These are phyloP conservation scores for Cremastobaeus sp. DNA, from an alignment of 2,888 invertebrate genomes.

Conservation along the genomic window DNA sequence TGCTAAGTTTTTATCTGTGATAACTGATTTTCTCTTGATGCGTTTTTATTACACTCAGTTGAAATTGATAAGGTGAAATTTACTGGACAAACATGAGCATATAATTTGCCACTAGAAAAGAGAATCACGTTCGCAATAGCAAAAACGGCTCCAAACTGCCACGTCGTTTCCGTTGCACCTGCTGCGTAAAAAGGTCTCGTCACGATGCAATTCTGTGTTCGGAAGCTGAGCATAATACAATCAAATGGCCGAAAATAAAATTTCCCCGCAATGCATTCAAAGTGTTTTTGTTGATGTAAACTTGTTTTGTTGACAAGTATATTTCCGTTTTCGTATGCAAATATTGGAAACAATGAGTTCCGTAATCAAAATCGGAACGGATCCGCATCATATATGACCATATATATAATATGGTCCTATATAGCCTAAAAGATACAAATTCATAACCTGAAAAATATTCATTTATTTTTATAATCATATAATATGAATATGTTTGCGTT, in stretches of 20 bases:
- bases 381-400: no score
- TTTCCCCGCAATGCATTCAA: conserved; percentile 5
- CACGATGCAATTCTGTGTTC: conserved; percentile 52
- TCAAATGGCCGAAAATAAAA: conserved; percentile 31
- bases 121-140: conserved; percentile 52
- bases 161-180: conserved; percentile 62
- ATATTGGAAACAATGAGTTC: no score
- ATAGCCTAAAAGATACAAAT: no score
- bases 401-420: no score
- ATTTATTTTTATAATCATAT: no score
- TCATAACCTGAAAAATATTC: no score
- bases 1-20: conserved; percentile 12
- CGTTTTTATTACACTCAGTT: no score
- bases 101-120: conserved; percentile 33
- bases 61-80: conserved; percentile 43
- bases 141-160: conserved; percentile 51
- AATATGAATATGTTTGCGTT: no score
- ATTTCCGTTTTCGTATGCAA: no score
- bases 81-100: conserved; percentile 36
- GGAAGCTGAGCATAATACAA: conserved; percentile 51
- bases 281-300: background rate
- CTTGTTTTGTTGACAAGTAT: no score
- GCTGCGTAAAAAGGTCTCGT: conserved; percentile 60
- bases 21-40: no score
- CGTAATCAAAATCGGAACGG: no score